Conservation (phyloP, 2,797 vertebrate species). For the Periophthalmus magnuspinnatus region DNA sequence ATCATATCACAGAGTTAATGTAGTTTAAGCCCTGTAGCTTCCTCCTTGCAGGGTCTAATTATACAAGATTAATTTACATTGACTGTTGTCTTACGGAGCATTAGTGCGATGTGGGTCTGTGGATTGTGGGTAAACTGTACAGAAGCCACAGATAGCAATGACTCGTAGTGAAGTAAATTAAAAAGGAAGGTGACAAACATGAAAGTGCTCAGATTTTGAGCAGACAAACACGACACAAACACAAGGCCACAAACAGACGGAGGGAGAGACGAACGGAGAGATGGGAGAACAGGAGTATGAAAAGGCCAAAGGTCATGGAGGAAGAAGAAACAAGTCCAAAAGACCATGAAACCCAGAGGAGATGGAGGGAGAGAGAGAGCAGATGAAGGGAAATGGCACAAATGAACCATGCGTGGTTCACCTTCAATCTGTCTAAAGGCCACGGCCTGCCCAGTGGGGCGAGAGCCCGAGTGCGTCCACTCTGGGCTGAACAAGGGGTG, state of each 20-base stretch:
- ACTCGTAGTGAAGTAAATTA: conserved; percentile 47
- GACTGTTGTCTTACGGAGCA: conserved; percentile 26
- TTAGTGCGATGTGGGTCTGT: conserved; percentile 21
- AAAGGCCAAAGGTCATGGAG: conserved; percentile 68
- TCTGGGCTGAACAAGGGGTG: conserved; percentile 95
- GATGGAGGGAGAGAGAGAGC: conserved; percentile 10
- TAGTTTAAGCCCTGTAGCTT: conserved; percentile 14
- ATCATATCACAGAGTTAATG: conserved; percentile 62
- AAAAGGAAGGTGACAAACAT: conserved; percentile 47
- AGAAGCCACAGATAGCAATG: conserved; percentile 63
- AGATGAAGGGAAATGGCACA: conserved; percentile 65
- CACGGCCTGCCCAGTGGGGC: conserved; percentile 85
- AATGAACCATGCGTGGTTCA: conserved; percentile 93
- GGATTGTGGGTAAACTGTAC: conserved; percentile 35
- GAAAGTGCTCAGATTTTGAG: conserved; percentile 55
- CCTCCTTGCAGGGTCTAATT: background rate
- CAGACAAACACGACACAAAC: conserved; percentile 57
- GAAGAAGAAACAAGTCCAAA: conserved; percentile 45
- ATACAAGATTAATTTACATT: conserved; percentile 24
- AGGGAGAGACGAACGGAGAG: conserved; percentile 48
- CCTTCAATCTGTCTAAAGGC: conserved; percentile 92
- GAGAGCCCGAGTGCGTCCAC: conserved; percentile 87
- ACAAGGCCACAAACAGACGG: conserved; percentile 59
- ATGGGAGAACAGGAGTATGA: conserved; percentile 52
- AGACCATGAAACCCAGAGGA: conserved; percentile 40